Conservation (phyloP, 2,113 vertebrate genomes). For the Stegostoma tigrinum region DNA sequence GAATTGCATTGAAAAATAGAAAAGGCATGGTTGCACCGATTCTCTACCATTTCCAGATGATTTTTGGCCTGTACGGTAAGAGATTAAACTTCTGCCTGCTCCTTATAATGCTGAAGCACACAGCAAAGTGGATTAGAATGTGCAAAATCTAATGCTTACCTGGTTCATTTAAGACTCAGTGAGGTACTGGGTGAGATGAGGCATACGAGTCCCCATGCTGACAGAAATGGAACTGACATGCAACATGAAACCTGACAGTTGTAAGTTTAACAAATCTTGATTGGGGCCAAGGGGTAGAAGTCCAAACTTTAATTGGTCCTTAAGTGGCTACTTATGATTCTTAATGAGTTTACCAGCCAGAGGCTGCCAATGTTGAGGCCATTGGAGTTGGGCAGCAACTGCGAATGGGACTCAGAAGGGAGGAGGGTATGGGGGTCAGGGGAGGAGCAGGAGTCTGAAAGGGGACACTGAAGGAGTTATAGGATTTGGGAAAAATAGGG, state of each 20-base stretch:
- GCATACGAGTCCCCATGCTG: neutral
- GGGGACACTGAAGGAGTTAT: too few species aligned
- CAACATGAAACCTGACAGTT: neutral
- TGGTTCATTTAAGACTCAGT: neutral
- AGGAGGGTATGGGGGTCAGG: too few species aligned
- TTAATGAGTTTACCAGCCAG: neutral
- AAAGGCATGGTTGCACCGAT: neutral
- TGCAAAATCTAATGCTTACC: neutral
- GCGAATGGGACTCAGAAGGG: too few species aligned
- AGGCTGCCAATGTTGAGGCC: too few species aligned
- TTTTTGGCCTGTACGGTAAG: neutral
- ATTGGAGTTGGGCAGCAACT: too few species aligned
- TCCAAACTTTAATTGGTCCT: neutral
- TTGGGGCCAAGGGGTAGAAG: neutral
- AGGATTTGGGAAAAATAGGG: too few species aligned
- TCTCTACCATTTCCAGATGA: neutral
- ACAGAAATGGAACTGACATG: neutral
- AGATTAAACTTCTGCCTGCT: too few species aligned
- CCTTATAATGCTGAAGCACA: neutral
- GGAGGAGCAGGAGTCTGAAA: too few species aligned
- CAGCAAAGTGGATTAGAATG: neutral
- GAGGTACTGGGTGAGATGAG: neutral
- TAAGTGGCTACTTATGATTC: neutral
- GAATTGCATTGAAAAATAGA: neutral
- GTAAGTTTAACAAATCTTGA: neutral